phyloP scores from a whole-genome alignment of 2,888 invertebrate genomes.

The Chymomyza fuscimana region DNA sequence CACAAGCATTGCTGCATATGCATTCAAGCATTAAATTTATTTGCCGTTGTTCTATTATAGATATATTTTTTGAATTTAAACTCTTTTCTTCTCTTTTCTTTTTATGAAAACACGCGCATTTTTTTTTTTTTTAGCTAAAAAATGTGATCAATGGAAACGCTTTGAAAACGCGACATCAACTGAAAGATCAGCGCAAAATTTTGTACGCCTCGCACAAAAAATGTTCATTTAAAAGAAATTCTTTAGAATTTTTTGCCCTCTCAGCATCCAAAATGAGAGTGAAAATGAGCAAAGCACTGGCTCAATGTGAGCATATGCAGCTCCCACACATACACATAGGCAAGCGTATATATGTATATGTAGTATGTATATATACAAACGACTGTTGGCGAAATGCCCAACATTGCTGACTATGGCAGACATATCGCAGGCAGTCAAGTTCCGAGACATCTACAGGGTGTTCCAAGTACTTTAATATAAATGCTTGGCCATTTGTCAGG shows the following conservation, averaged over 20 bases:
- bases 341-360: background rate
- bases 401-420: background rate
- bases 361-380: background rate
- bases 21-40: background rate
- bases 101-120: slow-evolving; percentile 7
- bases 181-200: slow-evolving; percentile 54
- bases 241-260: slow-evolving; percentile 23
- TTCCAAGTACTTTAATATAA: slow-evolving; percentile 16
- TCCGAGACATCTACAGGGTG: slow-evolving; percentile 54
- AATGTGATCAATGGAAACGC: slow-evolving; percentile 58
- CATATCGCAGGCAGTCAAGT: slow-evolving; percentile 38
- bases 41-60: slow-evolving; percentile 9
- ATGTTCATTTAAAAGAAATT: slow-evolving; percentile 35
- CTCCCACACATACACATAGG: background rate
- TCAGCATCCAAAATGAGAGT: slow-evolving; percentile 24
- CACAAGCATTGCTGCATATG: background rate
- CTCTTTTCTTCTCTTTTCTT: slow-evolving; percentile 21
- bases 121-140: slow-evolving; percentile 5
- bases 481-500: slow-evolving; percentile 57
- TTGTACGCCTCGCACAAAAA: slow-evolving; percentile 18
- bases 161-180: slow-evolving; percentile 61
- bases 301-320: background rate
- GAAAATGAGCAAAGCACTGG: slow-evolving; percentile 1
- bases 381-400: slow-evolving; percentile 1
- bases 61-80: slow-evolving; percentile 5